Evolutionary conservation across 2,113 vertebrate genomes (phyloP).

Genomic region (Rousettus leschenaultii): DNA sequence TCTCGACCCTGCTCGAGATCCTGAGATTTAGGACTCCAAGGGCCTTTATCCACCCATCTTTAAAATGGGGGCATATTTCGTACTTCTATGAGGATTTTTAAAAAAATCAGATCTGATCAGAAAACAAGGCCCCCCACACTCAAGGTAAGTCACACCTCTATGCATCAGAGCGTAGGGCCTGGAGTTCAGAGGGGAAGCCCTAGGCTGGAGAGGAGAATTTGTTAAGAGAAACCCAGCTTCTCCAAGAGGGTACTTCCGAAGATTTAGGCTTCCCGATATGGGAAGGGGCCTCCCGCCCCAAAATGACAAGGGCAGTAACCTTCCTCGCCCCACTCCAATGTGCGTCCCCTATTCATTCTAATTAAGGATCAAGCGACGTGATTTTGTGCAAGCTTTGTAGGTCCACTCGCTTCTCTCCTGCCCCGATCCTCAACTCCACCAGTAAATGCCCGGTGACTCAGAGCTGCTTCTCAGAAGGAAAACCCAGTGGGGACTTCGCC

Average conservation of each 20-base stretch:
- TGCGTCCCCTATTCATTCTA: background rate
- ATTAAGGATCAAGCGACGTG: background rate
- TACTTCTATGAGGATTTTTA: background rate
- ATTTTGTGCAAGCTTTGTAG: background rate
- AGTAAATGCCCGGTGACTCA: background rate
- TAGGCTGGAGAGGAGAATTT: background rate
- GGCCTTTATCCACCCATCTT: slow-evolving; percentile 42
- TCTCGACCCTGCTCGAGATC: background rate
- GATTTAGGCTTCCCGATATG: background rate
- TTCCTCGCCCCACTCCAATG: background rate
- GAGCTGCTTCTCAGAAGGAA: background rate
- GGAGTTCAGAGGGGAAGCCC: background rate
- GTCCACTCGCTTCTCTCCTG: background rate
- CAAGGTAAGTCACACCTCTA: background rate
- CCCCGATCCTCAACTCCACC: background rate
- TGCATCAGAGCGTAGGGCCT: background rate
- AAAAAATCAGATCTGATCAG: background rate
- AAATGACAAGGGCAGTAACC: background rate
- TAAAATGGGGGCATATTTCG: slow-evolving; percentile 35
- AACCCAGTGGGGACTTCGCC: background rate
- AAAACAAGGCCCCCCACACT: background rate
- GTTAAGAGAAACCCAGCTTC: background rate
- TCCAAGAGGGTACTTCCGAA: background rate
- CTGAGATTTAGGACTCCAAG: background rate
- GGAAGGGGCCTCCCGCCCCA: background rate